phyloP scores from a whole-genome alignment of 2,797 vertebrate genomes.

The Cyprinodon diabolis region DNA sequence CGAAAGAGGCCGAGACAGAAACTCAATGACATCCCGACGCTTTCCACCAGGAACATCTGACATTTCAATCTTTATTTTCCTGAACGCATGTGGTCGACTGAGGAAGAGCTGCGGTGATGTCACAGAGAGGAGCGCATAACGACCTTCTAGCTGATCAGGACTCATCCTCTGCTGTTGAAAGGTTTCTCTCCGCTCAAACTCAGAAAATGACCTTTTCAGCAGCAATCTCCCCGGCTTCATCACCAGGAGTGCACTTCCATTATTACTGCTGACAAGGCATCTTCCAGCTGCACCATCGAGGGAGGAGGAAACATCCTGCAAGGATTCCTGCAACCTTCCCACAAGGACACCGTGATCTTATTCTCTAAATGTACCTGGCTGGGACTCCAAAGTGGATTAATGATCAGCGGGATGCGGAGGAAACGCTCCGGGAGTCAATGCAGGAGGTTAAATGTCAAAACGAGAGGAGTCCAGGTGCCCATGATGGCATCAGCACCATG shows the following conservation, averaged over 20 bases:
- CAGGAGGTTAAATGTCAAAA: constrained; percentile 5
- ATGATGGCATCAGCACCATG: background rate
- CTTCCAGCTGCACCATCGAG: constrained; percentile 10
- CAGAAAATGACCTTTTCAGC: constrained; percentile 20
- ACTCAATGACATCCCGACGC: constrained; percentile 27
- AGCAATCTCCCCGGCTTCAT: constrained; percentile 48
- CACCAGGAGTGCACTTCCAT: constrained; percentile 57
- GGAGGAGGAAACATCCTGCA: background rate
- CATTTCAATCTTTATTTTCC: constrained; percentile 45
- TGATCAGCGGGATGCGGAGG: background rate
- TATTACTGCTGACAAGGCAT: constrained; percentile 41
- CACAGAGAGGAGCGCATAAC: constrained; percentile 8
- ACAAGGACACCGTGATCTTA: constrained; percentile 42
- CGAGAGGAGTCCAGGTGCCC: background rate
- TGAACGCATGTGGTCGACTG: constrained; percentile 34
- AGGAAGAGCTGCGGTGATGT: constrained; percentile 16
- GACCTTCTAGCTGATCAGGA: constrained; percentile 61
- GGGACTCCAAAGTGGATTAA: background rate
- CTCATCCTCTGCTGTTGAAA: constrained; percentile 47
- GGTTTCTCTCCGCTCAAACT: background rate
- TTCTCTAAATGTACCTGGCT: constrained; percentile 19
- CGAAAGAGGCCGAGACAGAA: constrained; percentile 31
- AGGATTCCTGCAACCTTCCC: constrained; percentile 1
- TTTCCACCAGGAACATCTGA: constrained; percentile 55
- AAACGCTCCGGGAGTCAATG: constrained; percentile 14